Conservation (phyloP, 2,113 vertebrate genomes). For the Cariama cristata region DNA sequence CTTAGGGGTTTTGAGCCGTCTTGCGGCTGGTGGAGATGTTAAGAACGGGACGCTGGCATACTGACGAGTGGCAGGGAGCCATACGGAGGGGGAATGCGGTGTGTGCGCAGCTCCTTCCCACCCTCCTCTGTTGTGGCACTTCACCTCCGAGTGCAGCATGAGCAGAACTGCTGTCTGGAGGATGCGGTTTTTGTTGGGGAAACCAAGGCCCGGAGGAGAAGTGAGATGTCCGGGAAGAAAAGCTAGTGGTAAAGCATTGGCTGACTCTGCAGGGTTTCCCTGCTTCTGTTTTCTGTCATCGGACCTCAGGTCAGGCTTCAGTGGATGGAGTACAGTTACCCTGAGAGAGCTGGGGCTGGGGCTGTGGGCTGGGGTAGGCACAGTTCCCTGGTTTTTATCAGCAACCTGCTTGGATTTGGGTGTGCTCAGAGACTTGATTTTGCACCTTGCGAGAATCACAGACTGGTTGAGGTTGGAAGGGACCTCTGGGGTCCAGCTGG, state of each 20-base stretch:
- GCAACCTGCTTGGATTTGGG: background rate
- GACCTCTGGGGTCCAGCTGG: background rate
- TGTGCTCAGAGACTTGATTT: background rate
- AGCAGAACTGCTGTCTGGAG: background rate
- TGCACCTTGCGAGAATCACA: background rate
- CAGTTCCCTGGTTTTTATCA: background rate
- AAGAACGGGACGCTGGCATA: background rate
- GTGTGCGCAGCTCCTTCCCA: background rate
- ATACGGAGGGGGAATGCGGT: background rate
- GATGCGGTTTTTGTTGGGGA: background rate
- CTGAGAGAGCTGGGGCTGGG: background rate
- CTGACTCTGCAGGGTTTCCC: background rate
- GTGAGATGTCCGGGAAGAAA: background rate
- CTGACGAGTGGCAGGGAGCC: background rate
- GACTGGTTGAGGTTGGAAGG: background rate
- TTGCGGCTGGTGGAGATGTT: background rate
- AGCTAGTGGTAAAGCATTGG: background rate
- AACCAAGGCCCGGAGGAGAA: background rate
- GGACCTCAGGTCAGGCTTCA: rapidly evolving
- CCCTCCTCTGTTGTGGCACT: background rate
- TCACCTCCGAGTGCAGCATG: background rate
- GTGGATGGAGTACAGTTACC: background rate
- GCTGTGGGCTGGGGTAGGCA: background rate
- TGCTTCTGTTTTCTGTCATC: background rate
- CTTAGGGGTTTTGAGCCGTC: background rate